Conservation (phyloP, 92 coral and sea anemone species). For the Parazoanthus darwini region DNA sequence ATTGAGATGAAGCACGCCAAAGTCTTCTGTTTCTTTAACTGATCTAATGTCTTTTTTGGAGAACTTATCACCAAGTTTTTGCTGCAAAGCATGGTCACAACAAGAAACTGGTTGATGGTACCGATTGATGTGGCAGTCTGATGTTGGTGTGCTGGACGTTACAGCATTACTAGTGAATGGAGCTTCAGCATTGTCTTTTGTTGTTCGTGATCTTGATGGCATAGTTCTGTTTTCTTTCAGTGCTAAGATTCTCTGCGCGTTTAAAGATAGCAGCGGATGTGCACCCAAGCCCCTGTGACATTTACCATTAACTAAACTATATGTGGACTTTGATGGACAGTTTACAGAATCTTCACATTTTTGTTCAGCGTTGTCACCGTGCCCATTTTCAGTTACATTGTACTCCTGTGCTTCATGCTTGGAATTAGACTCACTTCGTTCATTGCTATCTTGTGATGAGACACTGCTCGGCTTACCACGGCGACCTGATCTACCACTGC, state of each 20-base stretch:
- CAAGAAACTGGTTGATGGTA: neutral
- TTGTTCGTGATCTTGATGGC: neutral
- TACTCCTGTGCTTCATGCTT: neutral
- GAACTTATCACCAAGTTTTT: neutral
- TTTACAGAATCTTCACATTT: neutral
- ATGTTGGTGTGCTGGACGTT: neutral
- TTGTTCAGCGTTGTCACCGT: neutral
- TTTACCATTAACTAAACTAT: neutral
- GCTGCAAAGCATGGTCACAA: neutral
- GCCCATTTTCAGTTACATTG: neutral
- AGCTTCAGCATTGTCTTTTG: neutral
- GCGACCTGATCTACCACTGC: neutral
- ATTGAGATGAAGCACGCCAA: neutral
- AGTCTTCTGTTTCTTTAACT: neutral
- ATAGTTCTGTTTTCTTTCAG: neutral
- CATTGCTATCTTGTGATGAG: conserved; percentile 10
- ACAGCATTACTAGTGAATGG: neutral
- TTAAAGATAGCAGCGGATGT: neutral
- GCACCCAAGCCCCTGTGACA: neutral
- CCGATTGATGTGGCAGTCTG: neutral
- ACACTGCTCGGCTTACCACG: neutral
- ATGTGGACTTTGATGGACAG: neutral
- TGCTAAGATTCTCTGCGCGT: neutral
- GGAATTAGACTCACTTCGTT: neutral
- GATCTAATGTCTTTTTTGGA: neutral